Conservation (phyloP, 2,888 invertebrate genomes). For the Steromphala cineraria region DNA sequence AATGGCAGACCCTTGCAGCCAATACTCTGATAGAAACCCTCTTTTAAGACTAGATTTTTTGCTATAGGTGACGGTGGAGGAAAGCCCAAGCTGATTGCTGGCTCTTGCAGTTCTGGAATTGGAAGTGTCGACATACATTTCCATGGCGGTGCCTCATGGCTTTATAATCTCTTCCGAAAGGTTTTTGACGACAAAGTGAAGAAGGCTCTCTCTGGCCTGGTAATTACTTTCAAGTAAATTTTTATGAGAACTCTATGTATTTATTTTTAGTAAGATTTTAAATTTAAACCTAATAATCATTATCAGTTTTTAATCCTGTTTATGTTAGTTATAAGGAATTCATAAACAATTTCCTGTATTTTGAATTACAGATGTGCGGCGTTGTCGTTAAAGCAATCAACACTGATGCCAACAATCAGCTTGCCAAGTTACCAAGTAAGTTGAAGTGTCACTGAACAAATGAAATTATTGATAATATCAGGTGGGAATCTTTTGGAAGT, state of each 20-base stretch:
- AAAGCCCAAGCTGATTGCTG: slow-evolving; percentile 32
- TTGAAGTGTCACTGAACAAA: too few relatives aligned
- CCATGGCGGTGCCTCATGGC: slow-evolving; percentile 44
- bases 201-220: slow-evolving; percentile 9
- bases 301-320: too few relatives aligned
- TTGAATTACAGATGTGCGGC: slow-evolving; percentile 39
- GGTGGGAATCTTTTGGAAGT: too few relatives aligned
- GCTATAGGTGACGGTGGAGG: slow-evolving; percentile 34
- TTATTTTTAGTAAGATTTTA: too few relatives aligned
- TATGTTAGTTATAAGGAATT: too few relatives aligned
- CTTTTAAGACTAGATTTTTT: too few relatives aligned
- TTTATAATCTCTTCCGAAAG: slow-evolving; percentile 43
- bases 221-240: neutral
- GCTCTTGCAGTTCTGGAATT: slow-evolving; percentile 32
- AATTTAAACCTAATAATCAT: too few relatives aligned
- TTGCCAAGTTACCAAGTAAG: slow-evolving; percentile 45
- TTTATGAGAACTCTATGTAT: too few relatives aligned
- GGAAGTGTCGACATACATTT: slow-evolving; percentile 43
- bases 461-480: too few relatives aligned
- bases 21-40: too few relatives aligned
- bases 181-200: slow-evolving; percentile 13
- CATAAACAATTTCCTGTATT: too few relatives aligned
- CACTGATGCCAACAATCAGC: slow-evolving; percentile 38
- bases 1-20: too few relatives aligned
- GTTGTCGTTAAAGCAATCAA: slow-evolving; percentile 36